Base-by-base conservation (phyloP, 2,797 vertebrate genomes). In the Sebastes oblongus region DNA sequence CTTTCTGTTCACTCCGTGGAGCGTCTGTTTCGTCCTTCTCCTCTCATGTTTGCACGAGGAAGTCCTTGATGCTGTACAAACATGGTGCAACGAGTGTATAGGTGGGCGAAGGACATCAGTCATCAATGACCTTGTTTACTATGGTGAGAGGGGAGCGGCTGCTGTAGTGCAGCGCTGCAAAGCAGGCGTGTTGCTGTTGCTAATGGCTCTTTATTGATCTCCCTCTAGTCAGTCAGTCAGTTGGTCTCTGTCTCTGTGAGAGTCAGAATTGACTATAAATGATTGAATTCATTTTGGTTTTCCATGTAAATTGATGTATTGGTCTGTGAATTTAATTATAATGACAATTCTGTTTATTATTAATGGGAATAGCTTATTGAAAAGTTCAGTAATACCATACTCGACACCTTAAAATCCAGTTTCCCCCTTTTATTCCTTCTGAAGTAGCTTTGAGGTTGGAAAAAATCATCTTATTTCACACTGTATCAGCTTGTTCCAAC, bases 151-250 rank as follows among this genome's bases (percentile, higher is more conserved):
- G 86, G 85, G 90, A 80, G 90, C 74, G 83, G 86, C 83, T 66
- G 86, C 59, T 78, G 55, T 13, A n/a, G 80, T 29, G 76, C 70
- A 52, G 87, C 76, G 82, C 86, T 90, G 81, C 62, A 81, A 16
- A 87, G 77, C 73, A 56, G 79, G 46, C 82, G 36, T 81, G 83
- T 81, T 87, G 60, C 76, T 81, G 54, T 50, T 73, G 80, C 87
- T 92, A 91, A 93, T 94, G 92, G 86, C 54, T 87, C 67, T 52
- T 84, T 90, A 95, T 95, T 89, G 94, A 95, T 94, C 85, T 54
- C 32, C 39, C 68, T 29, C 61, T 8, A 61, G 62, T 58, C 79
- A 20, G 32, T 77, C 69, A 54, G 18, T 58, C 46, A 30, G 54
- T 80, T 24, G 52, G 22, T 46, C 14, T 55, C 13, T 11, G n/a